phyloP scores from a whole-genome alignment of 2,797 vertebrate genomes.

The Basileuterus tristriatus region DNA sequence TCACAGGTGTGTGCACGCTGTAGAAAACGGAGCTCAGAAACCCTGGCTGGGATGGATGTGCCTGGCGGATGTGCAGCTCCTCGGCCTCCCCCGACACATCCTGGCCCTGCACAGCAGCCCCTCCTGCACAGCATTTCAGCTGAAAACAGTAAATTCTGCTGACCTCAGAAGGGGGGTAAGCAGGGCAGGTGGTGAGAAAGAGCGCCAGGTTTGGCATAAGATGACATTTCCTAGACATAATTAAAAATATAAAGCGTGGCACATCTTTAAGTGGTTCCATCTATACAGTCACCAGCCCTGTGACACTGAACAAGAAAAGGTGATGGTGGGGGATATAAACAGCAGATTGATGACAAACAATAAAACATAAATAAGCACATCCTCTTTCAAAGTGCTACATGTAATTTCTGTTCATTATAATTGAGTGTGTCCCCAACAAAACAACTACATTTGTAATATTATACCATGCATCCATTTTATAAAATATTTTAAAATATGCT shows the following conservation, averaged over 20 bases:
- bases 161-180: background rate
- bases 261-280: background rate
- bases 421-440: background rate
- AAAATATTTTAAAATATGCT: constrained; percentile 16
- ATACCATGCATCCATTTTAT: background rate
- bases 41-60: accelerated
- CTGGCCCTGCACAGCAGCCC: background rate
- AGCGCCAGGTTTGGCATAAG: background rate
- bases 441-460: background rate
- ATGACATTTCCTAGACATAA: background rate
- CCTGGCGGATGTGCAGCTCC: background rate
- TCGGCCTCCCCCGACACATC: accelerated
- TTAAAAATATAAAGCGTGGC: background rate
- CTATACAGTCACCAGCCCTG: background rate
- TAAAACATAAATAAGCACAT: background rate
- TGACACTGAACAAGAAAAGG: background rate
- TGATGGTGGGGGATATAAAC: background rate
- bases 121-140: accelerated
- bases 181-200: background rate
- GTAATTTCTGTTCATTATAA: background rate
- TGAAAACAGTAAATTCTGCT: background rate
- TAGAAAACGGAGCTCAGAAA: background rate
- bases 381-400: background rate
- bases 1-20: accelerated
- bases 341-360: background rate